phyloP scores from a whole-genome alignment of 2,888 invertebrate species.

The Ctenicera cuprea region DNA sequence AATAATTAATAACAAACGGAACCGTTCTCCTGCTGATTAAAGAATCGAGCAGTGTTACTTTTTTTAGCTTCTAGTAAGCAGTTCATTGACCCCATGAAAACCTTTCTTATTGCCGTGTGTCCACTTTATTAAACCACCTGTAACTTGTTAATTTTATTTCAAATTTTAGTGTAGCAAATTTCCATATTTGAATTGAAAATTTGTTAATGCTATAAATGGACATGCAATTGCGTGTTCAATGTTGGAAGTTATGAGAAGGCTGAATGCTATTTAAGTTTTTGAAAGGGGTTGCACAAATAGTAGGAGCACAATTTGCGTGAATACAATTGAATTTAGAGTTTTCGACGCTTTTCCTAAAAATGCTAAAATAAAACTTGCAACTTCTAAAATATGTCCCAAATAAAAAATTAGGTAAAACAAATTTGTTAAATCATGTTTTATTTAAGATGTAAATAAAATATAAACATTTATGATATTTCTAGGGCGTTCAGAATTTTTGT shows the following conservation, averaged over 20 bases:
- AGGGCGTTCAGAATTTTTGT: too few species aligned
- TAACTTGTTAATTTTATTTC: constrained; percentile 15
- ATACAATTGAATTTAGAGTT: too few species aligned
- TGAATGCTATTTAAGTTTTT: too few species aligned
- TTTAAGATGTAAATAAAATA: too few species aligned
- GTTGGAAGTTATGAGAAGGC: background rate
- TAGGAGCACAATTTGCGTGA: too few species aligned
- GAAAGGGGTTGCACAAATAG: too few species aligned
- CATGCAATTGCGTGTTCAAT: background rate
- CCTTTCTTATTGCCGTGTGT: constrained; percentile 5
- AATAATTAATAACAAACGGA: constrained; percentile 29
- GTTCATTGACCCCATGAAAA: constrained; percentile 15
- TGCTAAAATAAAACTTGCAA: too few species aligned
- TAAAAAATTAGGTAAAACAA: too few species aligned
- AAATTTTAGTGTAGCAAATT: constrained; percentile 3
- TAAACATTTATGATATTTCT: too few species aligned
- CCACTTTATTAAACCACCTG: constrained; percentile 13
- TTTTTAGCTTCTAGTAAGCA: constrained; percentile 17
- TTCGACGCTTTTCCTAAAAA: too few species aligned
- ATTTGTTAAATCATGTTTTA: too few species aligned
- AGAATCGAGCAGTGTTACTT: constrained; percentile 19
- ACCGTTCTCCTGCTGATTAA: constrained; percentile 22
- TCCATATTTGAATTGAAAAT: constrained; percentile 22
- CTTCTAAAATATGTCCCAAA: too few species aligned
- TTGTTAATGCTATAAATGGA: background rate